Percentiles rank a stretch among this genome's conserved stretches.
phyloP scores from a whole-genome alignment of 2,797 vertebrate species.

The Acrossocheilus wenchowensis region DNA sequence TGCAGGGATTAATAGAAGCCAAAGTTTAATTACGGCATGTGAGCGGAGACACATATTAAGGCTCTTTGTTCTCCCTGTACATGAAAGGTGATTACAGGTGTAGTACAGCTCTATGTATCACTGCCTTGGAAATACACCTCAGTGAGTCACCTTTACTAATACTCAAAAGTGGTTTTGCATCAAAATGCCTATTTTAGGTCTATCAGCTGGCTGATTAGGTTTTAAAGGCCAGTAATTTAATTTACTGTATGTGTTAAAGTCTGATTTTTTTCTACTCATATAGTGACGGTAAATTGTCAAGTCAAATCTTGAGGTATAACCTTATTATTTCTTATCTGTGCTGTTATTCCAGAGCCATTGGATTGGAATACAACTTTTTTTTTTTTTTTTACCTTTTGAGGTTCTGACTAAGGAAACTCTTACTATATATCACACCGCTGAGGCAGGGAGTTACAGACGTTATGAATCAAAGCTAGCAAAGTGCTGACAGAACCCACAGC shows the following conservation, averaged over 20 bases:
- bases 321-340: background rate
- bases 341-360: constrained; percentile 18
- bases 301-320: background rate
- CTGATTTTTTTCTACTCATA: background rate
- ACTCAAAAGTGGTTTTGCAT: background rate
- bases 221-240: background rate
- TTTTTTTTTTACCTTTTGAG: background rate
- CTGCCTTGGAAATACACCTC: constrained; percentile 26
- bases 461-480: constrained; percentile 44
- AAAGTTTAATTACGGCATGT: constrained; percentile 57
- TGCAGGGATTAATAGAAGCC: constrained; percentile 58
- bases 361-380: background rate
- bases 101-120: constrained; percentile 32
- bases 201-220: background rate
- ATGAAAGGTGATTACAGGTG: constrained; percentile 45
- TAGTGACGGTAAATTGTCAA: background rate
- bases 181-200: background rate
- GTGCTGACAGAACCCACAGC: constrained; percentile 4
- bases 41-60: constrained; percentile 48
- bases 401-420: constrained; percentile 18
- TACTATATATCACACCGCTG: constrained; percentile 5
- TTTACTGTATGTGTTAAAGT: background rate
- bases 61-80: constrained; percentile 58
- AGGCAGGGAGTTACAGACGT: constrained; percentile 27
- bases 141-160: constrained; percentile 2